These are phyloP conservation scores for Platyrinchus mystaceus DNA, from an alignment of 2,797 vertebrate species.

Conservation along the genomic window DNA sequence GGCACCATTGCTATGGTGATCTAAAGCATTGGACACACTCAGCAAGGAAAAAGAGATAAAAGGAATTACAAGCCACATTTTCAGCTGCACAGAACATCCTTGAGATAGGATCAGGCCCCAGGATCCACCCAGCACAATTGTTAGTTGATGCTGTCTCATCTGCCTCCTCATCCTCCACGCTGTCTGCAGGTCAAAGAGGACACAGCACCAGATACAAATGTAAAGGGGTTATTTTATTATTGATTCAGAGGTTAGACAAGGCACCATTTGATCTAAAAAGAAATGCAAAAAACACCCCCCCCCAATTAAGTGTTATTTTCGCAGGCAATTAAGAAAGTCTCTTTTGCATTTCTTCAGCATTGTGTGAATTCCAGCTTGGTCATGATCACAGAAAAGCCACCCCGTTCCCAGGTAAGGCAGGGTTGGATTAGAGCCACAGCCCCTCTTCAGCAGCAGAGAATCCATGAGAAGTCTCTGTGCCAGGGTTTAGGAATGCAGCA, in stretches of 20 bases:
- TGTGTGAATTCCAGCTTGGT: constrained; percentile 43
- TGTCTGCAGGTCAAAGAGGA: constrained; percentile 51
- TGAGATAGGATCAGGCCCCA: constrained; percentile 16
- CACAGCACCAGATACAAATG: constrained; percentile 64
- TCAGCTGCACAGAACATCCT: constrained; percentile 1
- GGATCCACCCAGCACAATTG: constrained; percentile 15
- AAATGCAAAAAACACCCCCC: constrained; percentile 53
- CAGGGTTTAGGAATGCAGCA: constrained; percentile 47
- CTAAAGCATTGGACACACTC: not conserved
- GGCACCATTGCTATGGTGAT: not conserved
- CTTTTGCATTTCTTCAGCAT: constrained; percentile 56
- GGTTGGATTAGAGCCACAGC: not conserved
- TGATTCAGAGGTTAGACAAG: constrained; percentile 74
- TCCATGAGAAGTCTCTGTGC: not conserved
- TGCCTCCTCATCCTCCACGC: not conserved
- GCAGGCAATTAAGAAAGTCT: constrained; percentile 19
- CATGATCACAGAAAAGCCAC: constrained; percentile 40
- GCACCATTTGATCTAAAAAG: constrained; percentile 76
- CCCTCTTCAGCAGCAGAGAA: constrained; percentile 39
- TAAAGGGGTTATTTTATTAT: constrained; percentile 75
- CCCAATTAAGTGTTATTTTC: constrained; percentile 24
- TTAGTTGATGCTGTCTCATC: constrained; percentile 13
- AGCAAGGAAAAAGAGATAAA: not conserved
- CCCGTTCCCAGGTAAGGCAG: constrained; percentile 22
- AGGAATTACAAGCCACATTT: not conserved